A percentile compares a stretch with the other conserved stretches of the same genome.
phyloP scores from a whole-genome alignment of 2,888 invertebrate genomes.

The Ecdyonurus torrentis region DNA sequence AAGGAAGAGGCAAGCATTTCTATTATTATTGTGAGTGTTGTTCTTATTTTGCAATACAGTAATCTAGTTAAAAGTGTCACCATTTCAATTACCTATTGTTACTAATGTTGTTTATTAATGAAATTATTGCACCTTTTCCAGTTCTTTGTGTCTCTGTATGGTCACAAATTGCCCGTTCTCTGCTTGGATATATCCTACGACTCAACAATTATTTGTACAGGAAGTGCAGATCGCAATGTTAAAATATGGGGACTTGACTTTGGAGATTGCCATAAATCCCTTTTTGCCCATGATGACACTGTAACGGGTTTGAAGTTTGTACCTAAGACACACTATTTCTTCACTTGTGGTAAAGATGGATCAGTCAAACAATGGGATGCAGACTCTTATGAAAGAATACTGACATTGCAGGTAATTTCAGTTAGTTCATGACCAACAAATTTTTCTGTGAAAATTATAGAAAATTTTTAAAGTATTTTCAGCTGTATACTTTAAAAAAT shows the following conservation, averaged over 20 bases:
- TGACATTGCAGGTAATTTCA: slow-evolving; percentile 59
- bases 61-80: no score
- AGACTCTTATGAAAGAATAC: slow-evolving; percentile 76
- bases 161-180: slow-evolving; percentile 87
- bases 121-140: no score
- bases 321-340: slow-evolving; percentile 81
- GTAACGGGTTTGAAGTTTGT: slow-evolving; percentile 80
- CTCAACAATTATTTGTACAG: slow-evolving; percentile 73
- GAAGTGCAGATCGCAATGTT: slow-evolving; percentile 87
- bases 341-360: slow-evolving; percentile 86
- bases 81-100: no score
- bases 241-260: slow-evolving; percentile 99
- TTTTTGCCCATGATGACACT: slow-evolving; percentile 93
- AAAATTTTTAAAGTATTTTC: no score
- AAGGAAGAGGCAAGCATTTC: no score
- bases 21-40: no score
- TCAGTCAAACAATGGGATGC: slow-evolving; percentile 95
- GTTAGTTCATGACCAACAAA: no score
- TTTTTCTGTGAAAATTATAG: no score
- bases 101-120: no score
- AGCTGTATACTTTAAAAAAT: no score
- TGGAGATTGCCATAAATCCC: slow-evolving; percentile 91
- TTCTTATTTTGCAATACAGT: no score
- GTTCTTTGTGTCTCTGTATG: slow-evolving; percentile 88
- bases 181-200: slow-evolving; percentile 88